Evolutionary conservation across 2,797 vertebrate species (phyloP).

Genomic region (Perodicticus potto): DNA sequence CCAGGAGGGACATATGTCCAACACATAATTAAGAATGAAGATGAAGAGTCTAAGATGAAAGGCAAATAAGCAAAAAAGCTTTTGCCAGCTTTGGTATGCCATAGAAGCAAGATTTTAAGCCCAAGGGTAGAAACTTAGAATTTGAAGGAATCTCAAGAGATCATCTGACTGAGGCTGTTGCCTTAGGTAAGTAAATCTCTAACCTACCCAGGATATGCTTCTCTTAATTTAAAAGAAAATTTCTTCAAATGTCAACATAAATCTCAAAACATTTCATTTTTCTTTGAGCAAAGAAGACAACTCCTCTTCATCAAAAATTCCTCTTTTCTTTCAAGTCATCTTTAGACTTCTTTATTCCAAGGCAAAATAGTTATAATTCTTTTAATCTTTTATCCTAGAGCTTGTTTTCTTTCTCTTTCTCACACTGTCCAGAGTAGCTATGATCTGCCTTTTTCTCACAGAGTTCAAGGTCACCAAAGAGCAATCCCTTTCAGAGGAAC

Average conservation of each 20-base stretch:
- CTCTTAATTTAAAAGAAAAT: constrained; percentile 52
- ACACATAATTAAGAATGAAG: constrained; percentile 60
- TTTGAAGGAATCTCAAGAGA: constrained; percentile 44
- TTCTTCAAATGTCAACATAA: constrained; percentile 61
- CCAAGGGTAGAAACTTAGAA: constrained; percentile 33
- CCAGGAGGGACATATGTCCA: constrained; percentile 32
- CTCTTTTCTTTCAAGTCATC: constrained; percentile 41
- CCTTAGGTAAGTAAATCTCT: constrained; percentile 49
- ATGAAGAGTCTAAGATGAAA: constrained; percentile 63
- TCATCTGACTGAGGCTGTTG: constrained; percentile 16
- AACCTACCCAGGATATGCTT: constrained; percentile 24
- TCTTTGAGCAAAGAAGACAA: constrained; percentile 49
- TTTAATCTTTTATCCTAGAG: constrained; percentile 30
- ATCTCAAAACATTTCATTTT: constrained; percentile 50
- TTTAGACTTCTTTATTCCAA: constrained; percentile 36
- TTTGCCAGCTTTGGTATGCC: not conserved
- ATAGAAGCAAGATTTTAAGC: constrained; percentile 50
- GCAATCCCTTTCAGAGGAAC: not conserved
- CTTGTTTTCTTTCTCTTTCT: not conserved
- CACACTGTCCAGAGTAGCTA: not conserved
- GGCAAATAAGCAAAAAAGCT: constrained; percentile 1
- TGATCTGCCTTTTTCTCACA: constrained; percentile 12
- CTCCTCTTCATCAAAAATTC: constrained; percentile 50
- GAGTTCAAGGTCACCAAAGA: not conserved
- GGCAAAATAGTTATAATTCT: not conserved